Evolutionary conservation across 2,113 vertebrate genomes (phyloP).

Genomic region (Ceyx melanurus): DNA sequence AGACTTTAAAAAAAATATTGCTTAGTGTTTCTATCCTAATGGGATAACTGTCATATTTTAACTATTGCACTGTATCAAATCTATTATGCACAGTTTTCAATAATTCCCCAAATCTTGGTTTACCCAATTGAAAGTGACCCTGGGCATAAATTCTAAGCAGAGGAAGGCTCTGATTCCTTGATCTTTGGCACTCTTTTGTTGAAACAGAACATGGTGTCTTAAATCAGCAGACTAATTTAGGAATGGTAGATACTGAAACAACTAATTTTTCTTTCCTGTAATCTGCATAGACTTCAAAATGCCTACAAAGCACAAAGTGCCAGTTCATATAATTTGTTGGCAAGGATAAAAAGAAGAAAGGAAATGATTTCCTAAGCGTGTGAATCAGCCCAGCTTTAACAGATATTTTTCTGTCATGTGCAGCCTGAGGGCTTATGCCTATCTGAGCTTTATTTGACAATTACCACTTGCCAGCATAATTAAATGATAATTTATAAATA

Average conservation of each 20-base stretch:
- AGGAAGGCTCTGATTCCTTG: constrained; percentile 74
- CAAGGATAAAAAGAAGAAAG: constrained; percentile 84
- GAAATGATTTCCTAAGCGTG: constrained; percentile 83
- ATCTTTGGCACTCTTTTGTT: constrained; percentile 78
- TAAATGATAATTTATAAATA: constrained; percentile 95
- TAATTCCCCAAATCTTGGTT: constrained; percentile 79
- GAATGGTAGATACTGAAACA: constrained; percentile 80
- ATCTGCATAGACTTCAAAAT: constrained; percentile 83
- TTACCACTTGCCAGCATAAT: constrained; percentile 91
- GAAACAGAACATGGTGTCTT: constrained; percentile 71
- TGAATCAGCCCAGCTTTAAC: constrained; percentile 82
- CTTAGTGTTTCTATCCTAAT: constrained; percentile 66
- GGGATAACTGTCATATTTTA: constrained; percentile 75
- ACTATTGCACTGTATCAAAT: constrained; percentile 71
- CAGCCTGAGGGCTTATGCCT: constrained; percentile 82
- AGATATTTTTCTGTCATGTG: constrained; percentile 83
- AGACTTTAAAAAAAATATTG: constrained; percentile 58
- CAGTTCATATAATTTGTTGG: constrained; percentile 83
- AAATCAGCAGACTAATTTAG: constrained; percentile 81
- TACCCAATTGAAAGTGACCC: constrained; percentile 78
- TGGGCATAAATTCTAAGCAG: constrained; percentile 71
- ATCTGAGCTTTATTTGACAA: constrained; percentile 87
- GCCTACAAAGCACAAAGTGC: constrained; percentile 81
- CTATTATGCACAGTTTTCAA: constrained; percentile 70
- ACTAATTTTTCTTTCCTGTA: constrained; percentile 81